Conservation (phyloP, 1,140 invertebrate species). For the Scaptomyza pallida region DNA sequence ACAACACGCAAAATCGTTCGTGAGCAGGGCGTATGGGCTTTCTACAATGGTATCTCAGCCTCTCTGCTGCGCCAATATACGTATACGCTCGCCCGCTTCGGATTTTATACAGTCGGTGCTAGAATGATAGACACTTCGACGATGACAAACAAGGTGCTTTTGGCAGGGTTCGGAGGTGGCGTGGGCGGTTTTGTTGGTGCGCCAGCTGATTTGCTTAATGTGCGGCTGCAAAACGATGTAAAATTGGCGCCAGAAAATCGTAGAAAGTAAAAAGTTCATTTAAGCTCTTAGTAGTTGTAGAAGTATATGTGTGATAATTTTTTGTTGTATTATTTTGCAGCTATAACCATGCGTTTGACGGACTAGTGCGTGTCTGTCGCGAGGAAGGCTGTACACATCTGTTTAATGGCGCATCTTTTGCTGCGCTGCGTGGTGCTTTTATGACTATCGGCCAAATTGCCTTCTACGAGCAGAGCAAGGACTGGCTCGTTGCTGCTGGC, state of each 20-base stretch:
- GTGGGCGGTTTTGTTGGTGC: conserved; percentile 54
- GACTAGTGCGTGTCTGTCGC: conserved; percentile 90
- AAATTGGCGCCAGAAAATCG: conserved; percentile 44
- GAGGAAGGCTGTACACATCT: conserved; percentile 93
- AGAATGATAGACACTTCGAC: conserved; percentile 42
- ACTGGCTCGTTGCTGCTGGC: conserved; percentile 21
- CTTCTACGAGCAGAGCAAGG: conserved; percentile 93
- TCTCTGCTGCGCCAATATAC: conserved; percentile 63
- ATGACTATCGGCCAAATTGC: conserved; percentile 98
- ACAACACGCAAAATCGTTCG: conserved; percentile 33
- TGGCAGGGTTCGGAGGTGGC: conserved; percentile 38
- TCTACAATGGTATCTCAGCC: conserved; percentile 68
- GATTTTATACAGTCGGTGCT: conserved; percentile 51
- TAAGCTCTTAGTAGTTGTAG: conserved; percentile 85
- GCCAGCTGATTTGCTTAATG: conserved; percentile 62
- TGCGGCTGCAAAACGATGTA: conserved; percentile 64
- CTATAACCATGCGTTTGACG: conserved; percentile 98
- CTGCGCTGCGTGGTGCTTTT: conserved; percentile 93
- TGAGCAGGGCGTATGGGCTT: conserved; percentile 85
- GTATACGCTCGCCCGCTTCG: conserved; percentile 60
- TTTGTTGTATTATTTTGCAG: conserved; percentile 92
- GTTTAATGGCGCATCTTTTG: conserved; percentile 95
- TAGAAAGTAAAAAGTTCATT: conserved; percentile 91
- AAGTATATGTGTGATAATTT: conserved; percentile 92
- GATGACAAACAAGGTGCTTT: conserved; percentile 37